phyloP scores from a whole-genome alignment of 2,797 vertebrate genomes.

The Karalla daura region DNA sequence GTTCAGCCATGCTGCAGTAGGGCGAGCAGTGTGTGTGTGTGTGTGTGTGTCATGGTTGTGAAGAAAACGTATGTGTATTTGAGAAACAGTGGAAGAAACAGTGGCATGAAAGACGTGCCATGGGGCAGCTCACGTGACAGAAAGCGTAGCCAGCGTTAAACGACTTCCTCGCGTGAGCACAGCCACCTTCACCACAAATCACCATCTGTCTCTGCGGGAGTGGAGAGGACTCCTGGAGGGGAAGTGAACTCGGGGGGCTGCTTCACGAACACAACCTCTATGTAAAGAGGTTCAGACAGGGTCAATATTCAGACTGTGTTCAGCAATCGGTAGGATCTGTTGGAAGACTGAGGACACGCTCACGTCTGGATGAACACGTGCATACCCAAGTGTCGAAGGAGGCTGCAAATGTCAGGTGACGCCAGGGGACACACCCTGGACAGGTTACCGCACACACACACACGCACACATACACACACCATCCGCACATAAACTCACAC shows the following conservation, averaged over 20 bases:
- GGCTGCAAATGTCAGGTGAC: no score
- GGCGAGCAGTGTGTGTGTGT: not conserved
- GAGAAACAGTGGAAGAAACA: not conserved
- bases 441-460: no score
- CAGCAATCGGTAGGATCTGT: not conserved
- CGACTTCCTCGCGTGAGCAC: constrained; percentile 28
- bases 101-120: constrained; percentile 7
- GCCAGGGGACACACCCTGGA: no score
- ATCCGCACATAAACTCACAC: no score
- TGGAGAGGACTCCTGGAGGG: no score
- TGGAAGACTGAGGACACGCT: not conserved
- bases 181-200: no score
- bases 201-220: no score
- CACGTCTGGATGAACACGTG: not conserved
- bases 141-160: constrained; percentile 9
- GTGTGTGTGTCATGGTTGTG: not conserved
- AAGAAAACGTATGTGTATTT: no score
- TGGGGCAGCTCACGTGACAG: constrained; percentile 12
- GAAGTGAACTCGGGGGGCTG: no score
- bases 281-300: not conserved
- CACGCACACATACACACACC: no score
- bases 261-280: no score
- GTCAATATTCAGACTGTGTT: not conserved
- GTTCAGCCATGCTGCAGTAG: constrained; percentile 26
- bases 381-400: not conserved